phyloP scores from a whole-genome alignment of 2,888 invertebrate genomes.

The Selenia dentaria region DNA sequence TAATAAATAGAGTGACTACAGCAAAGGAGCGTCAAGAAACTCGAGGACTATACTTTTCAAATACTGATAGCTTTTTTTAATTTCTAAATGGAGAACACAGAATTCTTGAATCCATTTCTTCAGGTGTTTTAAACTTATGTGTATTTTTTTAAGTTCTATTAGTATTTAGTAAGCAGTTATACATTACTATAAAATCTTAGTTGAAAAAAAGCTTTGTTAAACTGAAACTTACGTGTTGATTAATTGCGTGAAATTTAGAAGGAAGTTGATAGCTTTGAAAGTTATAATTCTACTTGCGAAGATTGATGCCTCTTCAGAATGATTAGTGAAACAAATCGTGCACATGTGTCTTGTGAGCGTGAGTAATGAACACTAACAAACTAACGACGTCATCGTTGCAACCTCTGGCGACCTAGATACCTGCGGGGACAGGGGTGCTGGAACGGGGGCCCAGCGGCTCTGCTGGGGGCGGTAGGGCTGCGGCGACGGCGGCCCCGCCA shows the following conservation, averaged over 20 bases:
- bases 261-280: constrained; percentile 1
- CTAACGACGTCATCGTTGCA: constrained; percentile 37
- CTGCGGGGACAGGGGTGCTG: constrained; percentile 78
- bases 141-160: too few relatives aligned
- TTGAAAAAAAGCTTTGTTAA: constrained; percentile 17
- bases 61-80: too few relatives aligned
- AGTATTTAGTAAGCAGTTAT: too few relatives aligned
- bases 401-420: constrained; percentile 53
- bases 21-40: too few relatives aligned
- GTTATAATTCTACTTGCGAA: constrained; percentile 16
- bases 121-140: too few relatives aligned
- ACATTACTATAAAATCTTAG: too few relatives aligned
- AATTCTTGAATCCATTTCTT: too few relatives aligned
- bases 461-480: constrained; percentile 70
- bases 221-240: not conserved
- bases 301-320: constrained; percentile 9
- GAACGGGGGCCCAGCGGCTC: constrained; percentile 79
- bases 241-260: constrained; percentile 14
- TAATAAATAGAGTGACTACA: too few relatives aligned
- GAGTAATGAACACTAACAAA: constrained; percentile 39
- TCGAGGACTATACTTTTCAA: too few relatives aligned
- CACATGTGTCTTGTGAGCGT: constrained; percentile 43
- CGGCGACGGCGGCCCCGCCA: constrained; percentile 63
- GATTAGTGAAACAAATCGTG: constrained; percentile 37
- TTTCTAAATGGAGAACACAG: too few relatives aligned